A percentile compares a stretch with the other conserved stretches of the same genome.
These are phyloP conservation scores for Athalia rosae DNA, from an alignment of 2,888 invertebrate genomes.

Conservation along the genomic window DNA sequence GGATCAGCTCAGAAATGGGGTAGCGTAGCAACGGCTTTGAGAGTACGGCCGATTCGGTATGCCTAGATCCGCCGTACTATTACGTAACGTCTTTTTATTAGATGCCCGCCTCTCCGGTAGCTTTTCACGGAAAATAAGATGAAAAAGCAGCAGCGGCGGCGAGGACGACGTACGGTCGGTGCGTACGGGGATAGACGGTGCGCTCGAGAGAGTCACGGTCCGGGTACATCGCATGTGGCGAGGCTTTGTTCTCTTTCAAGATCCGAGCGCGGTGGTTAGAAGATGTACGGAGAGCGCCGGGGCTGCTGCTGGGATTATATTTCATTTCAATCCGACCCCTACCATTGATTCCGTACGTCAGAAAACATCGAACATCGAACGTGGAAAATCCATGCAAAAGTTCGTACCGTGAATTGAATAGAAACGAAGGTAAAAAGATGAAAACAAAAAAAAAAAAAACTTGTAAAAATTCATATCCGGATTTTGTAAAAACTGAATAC, in stretches of 20 bases:
- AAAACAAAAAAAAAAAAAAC: no score
- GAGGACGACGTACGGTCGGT: conserved; percentile 26
- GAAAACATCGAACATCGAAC: no score
- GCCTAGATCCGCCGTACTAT: conserved; percentile 31
- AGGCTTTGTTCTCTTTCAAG: neutral
- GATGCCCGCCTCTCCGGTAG: conserved; percentile 33
- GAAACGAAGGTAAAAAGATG: no score
- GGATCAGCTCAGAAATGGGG: neutral
- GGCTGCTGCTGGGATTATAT: no score
- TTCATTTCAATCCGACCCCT: no score
- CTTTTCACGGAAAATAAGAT: neutral
- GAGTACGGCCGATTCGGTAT: conserved; percentile 37
- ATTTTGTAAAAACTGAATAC: no score
- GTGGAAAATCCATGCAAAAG: no score
- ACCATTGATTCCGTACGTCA: no score
- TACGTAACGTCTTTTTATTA: conserved; percentile 38
- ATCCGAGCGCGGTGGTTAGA: no score
- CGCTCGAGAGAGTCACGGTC: conserved; percentile 16
- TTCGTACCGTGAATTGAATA: no score
- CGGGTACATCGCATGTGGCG: neutral
- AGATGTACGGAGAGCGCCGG: no score
- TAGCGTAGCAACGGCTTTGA: conserved; percentile 1
- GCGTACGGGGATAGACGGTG: neutral
- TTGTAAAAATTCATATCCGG: no score
- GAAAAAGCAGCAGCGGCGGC: conserved; percentile 18